A percentile compares a stretch with the other conserved stretches of the same genome.
Evolutionary conservation across 2,113 vertebrate species (phyloP).

Genomic region (Cavia porcellus): DNA sequence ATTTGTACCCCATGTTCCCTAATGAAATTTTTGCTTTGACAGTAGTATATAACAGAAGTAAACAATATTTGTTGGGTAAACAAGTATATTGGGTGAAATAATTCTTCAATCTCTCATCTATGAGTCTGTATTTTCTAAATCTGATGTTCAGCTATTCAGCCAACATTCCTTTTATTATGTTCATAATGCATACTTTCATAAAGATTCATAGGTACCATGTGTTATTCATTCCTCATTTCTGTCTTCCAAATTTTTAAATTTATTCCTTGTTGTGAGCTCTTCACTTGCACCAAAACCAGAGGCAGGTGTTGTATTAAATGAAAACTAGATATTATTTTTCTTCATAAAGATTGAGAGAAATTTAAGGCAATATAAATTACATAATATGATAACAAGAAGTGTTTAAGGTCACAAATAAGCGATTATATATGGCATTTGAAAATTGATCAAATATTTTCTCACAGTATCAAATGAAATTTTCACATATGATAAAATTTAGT

Average conservation of each 20-base stretch:
- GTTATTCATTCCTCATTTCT: background rate
- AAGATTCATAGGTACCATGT: background rate
- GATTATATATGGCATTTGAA: background rate
- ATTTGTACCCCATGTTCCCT: background rate
- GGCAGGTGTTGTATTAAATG: background rate
- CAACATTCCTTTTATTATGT: background rate
- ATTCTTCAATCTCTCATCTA: background rate
- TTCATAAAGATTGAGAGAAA: background rate
- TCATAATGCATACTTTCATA: background rate
- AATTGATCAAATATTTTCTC: background rate
- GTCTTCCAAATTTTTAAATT: background rate
- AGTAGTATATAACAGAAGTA: background rate
- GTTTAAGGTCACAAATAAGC: background rate
- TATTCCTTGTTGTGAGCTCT: background rate
- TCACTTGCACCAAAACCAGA: background rate
- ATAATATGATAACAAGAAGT: background rate
- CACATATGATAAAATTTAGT: too few relatives aligned
- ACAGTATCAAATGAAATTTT: background rate
- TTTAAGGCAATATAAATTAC: too few relatives aligned
- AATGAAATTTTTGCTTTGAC: background rate
- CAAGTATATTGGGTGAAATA: background rate
- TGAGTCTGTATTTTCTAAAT: background rate
- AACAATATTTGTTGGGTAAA: background rate
- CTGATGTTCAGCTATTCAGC: background rate
- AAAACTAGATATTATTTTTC: background rate